Conservation (phyloP, 2,888 invertebrate genomes). For the Leucozona laternaria region DNA sequence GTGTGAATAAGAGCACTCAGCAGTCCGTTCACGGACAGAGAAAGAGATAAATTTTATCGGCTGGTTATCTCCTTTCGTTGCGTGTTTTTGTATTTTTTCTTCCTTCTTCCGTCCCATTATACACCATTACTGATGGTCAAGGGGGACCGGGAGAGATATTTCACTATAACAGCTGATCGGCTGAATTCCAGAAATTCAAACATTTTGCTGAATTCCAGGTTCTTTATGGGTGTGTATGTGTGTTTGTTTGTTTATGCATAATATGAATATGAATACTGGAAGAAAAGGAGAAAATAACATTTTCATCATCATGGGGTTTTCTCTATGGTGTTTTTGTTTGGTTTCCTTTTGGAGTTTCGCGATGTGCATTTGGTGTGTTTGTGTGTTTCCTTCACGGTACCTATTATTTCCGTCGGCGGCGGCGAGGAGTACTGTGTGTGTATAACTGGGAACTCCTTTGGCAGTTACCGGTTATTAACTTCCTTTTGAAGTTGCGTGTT, state of each 20-base stretch:
- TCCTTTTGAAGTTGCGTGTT: slow-evolving; percentile 69
- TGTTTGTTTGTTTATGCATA: slow-evolving; percentile 1
- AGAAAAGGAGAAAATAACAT: slow-evolving; percentile 31
- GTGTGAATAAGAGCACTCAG: slow-evolving; percentile 75
- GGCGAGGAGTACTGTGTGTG: background rate
- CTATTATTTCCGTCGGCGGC: background rate
- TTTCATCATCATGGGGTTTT: background rate
- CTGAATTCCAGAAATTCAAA: slow-evolving; percentile 70
- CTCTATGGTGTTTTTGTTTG: slow-evolving; percentile 6
- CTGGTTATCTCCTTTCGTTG: slow-evolving; percentile 47
- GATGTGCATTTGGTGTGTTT: slow-evolving; percentile 23
- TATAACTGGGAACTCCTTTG: slow-evolving; percentile 13
- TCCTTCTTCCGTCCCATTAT: slow-evolving; percentile 22
- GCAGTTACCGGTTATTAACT: slow-evolving; percentile 71
- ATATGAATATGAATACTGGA: slow-evolving; percentile 36
- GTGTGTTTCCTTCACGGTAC: slow-evolving; percentile 8
- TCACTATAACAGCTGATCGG: slow-evolving; percentile 58
- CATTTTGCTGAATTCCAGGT: slow-evolving; percentile 63
- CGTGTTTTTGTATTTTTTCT: slow-evolving; percentile 32
- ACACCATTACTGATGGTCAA: background rate
- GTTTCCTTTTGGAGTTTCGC: slow-evolving; percentile 36
- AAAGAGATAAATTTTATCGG: slow-evolving; percentile 66
- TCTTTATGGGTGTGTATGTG: background rate
- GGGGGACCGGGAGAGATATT: background rate
- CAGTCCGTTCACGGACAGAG: slow-evolving; percentile 69